Evolutionary conservation across 1,140 invertebrate species (phyloP).

Genomic region (Solenopsis fugax): DNA sequence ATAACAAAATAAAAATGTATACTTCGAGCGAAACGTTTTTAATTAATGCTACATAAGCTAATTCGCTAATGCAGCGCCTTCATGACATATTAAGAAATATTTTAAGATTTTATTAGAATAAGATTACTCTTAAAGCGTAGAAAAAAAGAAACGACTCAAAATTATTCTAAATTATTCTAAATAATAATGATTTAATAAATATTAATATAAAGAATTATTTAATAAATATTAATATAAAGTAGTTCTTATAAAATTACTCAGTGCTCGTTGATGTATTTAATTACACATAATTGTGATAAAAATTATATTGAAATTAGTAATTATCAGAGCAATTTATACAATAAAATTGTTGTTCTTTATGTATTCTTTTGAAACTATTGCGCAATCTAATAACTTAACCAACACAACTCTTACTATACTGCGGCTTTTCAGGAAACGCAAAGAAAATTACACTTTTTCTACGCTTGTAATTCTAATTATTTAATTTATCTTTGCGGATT

Average conservation of each 20-base stretch:
- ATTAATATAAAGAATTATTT: background rate
- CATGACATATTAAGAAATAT: background rate
- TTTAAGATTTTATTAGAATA: background rate
- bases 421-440: background rate
- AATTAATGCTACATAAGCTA: background rate
- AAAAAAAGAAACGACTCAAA: background rate
- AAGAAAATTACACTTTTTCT: constrained; percentile 11
- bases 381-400: background rate
- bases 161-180: background rate
- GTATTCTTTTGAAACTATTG: background rate
- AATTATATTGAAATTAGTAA: background rate
- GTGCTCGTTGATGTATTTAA: background rate
- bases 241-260: background rate
- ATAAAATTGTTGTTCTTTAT: background rate
- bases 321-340: constrained; percentile 3
- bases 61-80: background rate
- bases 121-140: background rate
- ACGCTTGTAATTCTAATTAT: background rate
- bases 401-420: background rate
- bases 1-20: background rate
- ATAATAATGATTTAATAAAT: constrained; percentile 13
- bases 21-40: background rate
- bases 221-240: background rate
- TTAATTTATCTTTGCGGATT: background rate
- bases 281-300: background rate